Evolutionary conservation across 2,113 vertebrate genomes (phyloP), one percentile per base, ranked within the genome.

Genomic region (Lepus europaeus): DNA sequence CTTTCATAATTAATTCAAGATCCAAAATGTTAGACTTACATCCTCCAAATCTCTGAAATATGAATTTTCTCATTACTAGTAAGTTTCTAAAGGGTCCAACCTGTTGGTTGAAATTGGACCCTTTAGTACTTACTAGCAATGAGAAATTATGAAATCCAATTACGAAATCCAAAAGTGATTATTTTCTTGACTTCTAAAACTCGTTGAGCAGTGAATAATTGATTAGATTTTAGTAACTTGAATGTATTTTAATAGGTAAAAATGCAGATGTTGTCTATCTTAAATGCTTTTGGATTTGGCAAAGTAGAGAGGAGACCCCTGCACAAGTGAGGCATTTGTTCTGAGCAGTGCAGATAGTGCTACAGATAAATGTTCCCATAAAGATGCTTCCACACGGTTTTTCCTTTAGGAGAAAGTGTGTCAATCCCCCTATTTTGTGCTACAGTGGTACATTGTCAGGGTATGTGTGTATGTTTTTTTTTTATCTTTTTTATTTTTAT

Each of bases 141-240:
- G 45, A 45, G 45, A 45, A 45, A 7, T 45, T 45, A 45, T 59
- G 72, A 85, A 94, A 33, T 17, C 22, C 77, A 51, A 64, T 31
- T 45, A 89, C 12, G 66, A 76, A 95, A 10, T 8, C 16, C 12
- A 74, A 64, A 79, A n/a, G 25, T 87, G 22, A 29, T 87, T 87
- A 63, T 4, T 80, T 25, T 77, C 72, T 83, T 89, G 68, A 91
- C 68, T 93, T 92, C 96, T 87, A 36, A 89, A 95, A 80, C 7
- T 25, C 73, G 6, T 17, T 86, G 14, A 82, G 31, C 33, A 72
- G 29, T 49, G 5, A 90, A 74, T 27, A 64, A 45, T 66, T 90
- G 49, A 53, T 87, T 45, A 81, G 20, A 77, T 51, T 85, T 87
- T 53, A 61, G 12, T 77, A 87, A 87, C 10, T 64, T 83, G 39